Percentiles rank a stretch among this genome's conserved stretches.
These are phyloP conservation scores for Tetragonula carbonaria DNA, from an alignment of 2,888 invertebrate genomes.

Conservation along the genomic window DNA sequence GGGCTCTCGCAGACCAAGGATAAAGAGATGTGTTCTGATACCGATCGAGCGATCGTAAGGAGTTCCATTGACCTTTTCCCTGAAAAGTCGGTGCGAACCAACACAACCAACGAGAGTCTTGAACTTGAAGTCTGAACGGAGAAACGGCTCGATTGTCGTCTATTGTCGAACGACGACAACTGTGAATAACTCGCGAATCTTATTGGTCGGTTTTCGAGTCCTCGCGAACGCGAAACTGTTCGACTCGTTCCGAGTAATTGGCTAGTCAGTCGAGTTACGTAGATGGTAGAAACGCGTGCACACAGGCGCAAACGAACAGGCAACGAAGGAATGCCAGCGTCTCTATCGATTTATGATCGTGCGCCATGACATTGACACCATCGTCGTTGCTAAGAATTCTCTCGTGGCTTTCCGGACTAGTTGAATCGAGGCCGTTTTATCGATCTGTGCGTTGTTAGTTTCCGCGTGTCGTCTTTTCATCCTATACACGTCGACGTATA, in stretches of 20 bases:
- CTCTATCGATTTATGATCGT: conserved; percentile 64
- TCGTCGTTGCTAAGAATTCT: conserved; percentile 21
- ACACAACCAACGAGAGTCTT: neutral
- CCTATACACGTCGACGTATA: neutral
- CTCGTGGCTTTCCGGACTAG: neutral
- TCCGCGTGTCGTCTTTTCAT: neutral
- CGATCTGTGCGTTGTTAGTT: neutral
- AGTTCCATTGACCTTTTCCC: conserved; percentile 67
- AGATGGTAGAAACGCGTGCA: conserved; percentile 28
- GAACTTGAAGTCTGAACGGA: conserved; percentile 29
- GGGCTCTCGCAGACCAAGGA: conserved; percentile 31
- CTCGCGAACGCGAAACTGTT: neutral
- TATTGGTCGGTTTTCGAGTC: conserved; percentile 19
- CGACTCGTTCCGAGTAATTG: conserved; percentile 40
- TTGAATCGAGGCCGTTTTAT: conserved; percentile 17
- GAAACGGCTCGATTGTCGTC: neutral
- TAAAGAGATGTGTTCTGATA: conserved; percentile 58
- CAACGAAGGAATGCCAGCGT: conserved; percentile 41
- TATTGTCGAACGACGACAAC: conserved; percentile 13
- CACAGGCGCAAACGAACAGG: neutral
- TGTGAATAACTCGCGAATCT: conserved; percentile 32
- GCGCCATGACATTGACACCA: conserved; percentile 52
- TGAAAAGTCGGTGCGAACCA: neutral
- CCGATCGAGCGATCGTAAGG: conserved; percentile 57
- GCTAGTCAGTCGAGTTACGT: conserved; percentile 51